Conservation (phyloP, 2,888 invertebrate species). For the Hoplodrina ambigua region DNA sequence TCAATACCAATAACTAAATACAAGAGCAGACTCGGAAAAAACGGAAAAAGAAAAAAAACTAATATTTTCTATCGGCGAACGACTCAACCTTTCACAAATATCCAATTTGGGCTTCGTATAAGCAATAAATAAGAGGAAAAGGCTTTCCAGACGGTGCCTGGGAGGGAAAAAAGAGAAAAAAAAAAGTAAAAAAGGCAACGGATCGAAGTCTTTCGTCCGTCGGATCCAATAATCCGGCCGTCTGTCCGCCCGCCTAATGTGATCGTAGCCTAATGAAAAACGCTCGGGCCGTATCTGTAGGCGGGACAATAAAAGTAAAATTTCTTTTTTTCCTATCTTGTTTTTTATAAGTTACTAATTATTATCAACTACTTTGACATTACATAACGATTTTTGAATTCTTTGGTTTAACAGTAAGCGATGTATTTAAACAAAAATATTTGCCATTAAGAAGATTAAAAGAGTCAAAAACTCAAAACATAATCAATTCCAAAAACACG, state of each 20-base stretch:
- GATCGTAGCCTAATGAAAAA: conserved; percentile 90
- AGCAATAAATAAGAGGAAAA: conserved; percentile 91
- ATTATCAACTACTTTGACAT: no score
- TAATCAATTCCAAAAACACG: no score
- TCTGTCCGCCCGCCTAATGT: conserved; percentile 90
- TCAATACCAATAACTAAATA: conserved; percentile 43
- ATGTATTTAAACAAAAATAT: no score
- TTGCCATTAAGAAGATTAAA: no score
- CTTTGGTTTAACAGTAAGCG: no score
- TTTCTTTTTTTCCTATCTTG: not conserved
- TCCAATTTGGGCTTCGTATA: conserved; percentile 89
- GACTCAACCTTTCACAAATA: conserved; percentile 88
- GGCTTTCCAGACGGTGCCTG: conserved; percentile 88
- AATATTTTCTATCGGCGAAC: conserved; percentile 83
- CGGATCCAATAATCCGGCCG: conserved; percentile 90
- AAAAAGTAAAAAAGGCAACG: conserved; percentile 83
- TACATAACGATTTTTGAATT: no score
- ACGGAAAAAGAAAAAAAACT: conserved; percentile 65
- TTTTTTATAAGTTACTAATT: not conserved
- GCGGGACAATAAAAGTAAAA: not conserved
- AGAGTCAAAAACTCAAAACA: no score
- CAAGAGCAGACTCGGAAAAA: conserved; percentile 58
- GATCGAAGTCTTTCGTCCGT: conserved; percentile 90
- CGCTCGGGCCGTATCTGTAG: conserved; percentile 77
- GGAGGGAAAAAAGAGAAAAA: conserved; percentile 73